Base-by-base conservation (phyloP, 92 coral and sea anemone genomes). In the Actinernus sp. region DNA sequence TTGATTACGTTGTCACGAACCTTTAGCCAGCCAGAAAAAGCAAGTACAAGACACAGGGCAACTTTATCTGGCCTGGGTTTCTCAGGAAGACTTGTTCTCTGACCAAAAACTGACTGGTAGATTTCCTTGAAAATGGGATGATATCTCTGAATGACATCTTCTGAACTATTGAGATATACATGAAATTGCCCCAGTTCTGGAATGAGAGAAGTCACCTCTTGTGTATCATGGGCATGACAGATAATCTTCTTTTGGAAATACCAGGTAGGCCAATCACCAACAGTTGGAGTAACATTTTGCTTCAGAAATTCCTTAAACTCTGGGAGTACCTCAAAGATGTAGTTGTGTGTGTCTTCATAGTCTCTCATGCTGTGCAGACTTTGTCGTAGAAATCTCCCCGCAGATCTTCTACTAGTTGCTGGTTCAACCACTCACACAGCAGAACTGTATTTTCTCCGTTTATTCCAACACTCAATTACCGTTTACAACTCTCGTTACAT, bases 181-280 rank as follows among this genome's bases (percentile, higher is more conserved):
- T 82, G 83, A n/a, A 82, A 82, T 7, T 63, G 83, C 10, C 83
- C 88, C n/a, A 63, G 67, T 28, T 71, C 80, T 36, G 87, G 87
- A 1, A 81, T 37, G 18, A 71, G 39, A 30, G 81, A 67, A 11
- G 38, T 29, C n/a, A 31, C 38, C 13, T 18, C 5, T 2, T 44
- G 45, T 0, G 30, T 51, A 19, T 49, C 58, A 5, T 31, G 20
- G 14, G 51, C 23, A 32, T 26, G 48, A 44, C 83, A 74, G 13
- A 74, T 27, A 3, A 62, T 30, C 58, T 82, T 82, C 60, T 82
- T n/a, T 21, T 74, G 88, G 24, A 73, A 73, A 36, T 82, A 82
- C 88, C 88, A 73, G 5, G 88, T 74, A 16, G 82, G 88, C 83
- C 82, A 81, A 40, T 81, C 87, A 4, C 88, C 88, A 41, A 32